These are phyloP conservation scores for Pandion haliaetus DNA, from an alignment of 2,113 vertebrate genomes.

Conservation along the genomic window DNA sequence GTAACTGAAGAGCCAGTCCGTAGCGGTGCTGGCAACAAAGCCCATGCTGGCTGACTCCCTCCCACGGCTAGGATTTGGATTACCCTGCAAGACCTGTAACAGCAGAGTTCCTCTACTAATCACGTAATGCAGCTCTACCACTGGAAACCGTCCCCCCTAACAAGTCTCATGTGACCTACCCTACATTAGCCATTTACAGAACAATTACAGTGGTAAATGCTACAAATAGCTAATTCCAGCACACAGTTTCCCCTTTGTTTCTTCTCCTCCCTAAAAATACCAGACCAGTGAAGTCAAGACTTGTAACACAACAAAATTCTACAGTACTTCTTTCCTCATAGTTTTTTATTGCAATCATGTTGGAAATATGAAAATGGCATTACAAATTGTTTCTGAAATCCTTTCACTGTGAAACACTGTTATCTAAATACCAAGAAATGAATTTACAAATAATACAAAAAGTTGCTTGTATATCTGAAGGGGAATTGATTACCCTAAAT, in stretches of 20 bases:
- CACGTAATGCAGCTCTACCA: neutral
- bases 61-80: neutral
- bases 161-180: neutral
- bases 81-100: neutral
- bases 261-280: neutral
- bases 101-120: neutral
- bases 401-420: neutral
- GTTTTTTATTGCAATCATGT: neutral
- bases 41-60: neutral
- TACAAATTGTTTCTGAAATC: neutral
- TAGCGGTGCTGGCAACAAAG: neutral
- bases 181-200: neutral
- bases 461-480: neutral
- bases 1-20: neutral
- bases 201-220: slow-evolving; percentile 12
- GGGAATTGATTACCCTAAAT: neutral
- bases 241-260: neutral
- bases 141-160: neutral
- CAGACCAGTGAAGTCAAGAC: neutral
- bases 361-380: neutral
- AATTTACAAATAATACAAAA: neutral
- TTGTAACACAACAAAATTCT: neutral
- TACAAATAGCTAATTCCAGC: neutral
- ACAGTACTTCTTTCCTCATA: neutral
- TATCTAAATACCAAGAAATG: neutral